Percentiles rank a stretch among this genome's conserved stretches.
These are phyloP conservation scores for Linepithema humile DNA, from an alignment of 1,140 invertebrate species.

Conservation along the genomic window DNA sequence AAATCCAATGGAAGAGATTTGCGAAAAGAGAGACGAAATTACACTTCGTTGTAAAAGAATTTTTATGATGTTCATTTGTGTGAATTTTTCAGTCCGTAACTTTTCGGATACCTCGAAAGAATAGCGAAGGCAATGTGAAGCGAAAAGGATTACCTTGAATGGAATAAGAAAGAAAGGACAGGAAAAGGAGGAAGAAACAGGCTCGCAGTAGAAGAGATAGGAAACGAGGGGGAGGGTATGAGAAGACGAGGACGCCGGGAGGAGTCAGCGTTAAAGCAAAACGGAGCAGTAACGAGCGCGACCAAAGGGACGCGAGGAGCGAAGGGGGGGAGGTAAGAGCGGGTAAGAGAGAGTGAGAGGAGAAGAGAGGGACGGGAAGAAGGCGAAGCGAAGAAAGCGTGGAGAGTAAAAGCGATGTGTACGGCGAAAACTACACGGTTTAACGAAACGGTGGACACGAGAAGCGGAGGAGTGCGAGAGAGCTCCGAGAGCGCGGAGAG, in stretches of 20 bases:
- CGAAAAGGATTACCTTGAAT: conserved; percentile 1
- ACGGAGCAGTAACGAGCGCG: conserved; percentile 47
- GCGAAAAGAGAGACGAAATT: conserved; percentile 44
- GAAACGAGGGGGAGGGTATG: background rate
- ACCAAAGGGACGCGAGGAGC: conserved; percentile 26
- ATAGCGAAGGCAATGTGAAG: conserved; percentile 48
- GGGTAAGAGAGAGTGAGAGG: conserved; percentile 32
- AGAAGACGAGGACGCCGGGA: conserved; percentile 46
- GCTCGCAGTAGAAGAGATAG: background rate
- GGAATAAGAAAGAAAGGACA: conserved; percentile 31
- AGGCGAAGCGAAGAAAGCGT: conserved; percentile 42
- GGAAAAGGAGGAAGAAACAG: conserved; percentile 51
- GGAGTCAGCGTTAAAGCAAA: conserved; percentile 62
- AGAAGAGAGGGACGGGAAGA: background rate
- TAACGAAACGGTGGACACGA: conserved; percentile 65
- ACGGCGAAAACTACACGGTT: conserved; percentile 60
- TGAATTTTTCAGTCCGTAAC: conserved; percentile 54
- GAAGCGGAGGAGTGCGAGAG: conserved; percentile 51
- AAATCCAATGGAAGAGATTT: conserved; percentile 51
- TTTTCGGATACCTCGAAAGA: conserved; percentile 44
- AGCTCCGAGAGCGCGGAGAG: conserved; percentile 29
- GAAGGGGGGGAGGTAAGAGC: background rate
- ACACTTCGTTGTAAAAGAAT: background rate
- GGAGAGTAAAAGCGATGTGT: conserved; percentile 57
- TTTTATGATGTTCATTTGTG: conserved; percentile 33